phyloP scores from a whole-genome alignment of 2,888 invertebrate species.

The Apamea anceps region DNA sequence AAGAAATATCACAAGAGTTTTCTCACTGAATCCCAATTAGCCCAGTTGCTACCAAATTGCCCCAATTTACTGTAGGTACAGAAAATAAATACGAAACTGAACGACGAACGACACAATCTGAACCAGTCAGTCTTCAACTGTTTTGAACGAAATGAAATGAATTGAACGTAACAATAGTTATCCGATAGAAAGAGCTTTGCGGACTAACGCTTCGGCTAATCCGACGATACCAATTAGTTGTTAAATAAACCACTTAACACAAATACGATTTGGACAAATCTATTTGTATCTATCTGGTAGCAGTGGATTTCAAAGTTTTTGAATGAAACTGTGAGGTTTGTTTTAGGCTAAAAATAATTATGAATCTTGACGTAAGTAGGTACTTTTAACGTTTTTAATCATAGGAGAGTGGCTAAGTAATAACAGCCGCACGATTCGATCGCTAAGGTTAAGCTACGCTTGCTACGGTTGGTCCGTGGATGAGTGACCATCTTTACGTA shows the following conservation, averaged over 20 bases:
- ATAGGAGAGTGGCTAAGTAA: too few relatives aligned
- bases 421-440: too few relatives aligned
- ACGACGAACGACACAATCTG: conserved; percentile 43
- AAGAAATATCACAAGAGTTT: conserved; percentile 43
- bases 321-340: background rate
- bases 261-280: conserved; percentile 80
- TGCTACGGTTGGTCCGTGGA: too few relatives aligned
- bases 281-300: conserved; percentile 62
- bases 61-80: conserved; percentile 53
- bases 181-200: conserved; percentile 76
- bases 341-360: background rate
- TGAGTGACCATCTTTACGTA: too few relatives aligned
- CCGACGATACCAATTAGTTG: conserved; percentile 84
- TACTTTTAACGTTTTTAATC: background rate
- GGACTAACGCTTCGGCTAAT: conserved; percentile 81
- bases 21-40: conserved; percentile 61
- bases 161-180: conserved; percentile 62
- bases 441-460: too few relatives aligned
- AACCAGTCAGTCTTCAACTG: conserved; percentile 47
- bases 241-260: conserved; percentile 86
- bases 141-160: conserved; percentile 40
- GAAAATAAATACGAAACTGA: conserved; percentile 50
- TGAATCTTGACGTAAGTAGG: background rate
- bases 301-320: conserved; percentile 75
- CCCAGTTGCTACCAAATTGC: conserved; percentile 49